Evolutionary conservation across 2,113 vertebrate species (phyloP).

Genomic region (Lasiurus borealis): DNA sequence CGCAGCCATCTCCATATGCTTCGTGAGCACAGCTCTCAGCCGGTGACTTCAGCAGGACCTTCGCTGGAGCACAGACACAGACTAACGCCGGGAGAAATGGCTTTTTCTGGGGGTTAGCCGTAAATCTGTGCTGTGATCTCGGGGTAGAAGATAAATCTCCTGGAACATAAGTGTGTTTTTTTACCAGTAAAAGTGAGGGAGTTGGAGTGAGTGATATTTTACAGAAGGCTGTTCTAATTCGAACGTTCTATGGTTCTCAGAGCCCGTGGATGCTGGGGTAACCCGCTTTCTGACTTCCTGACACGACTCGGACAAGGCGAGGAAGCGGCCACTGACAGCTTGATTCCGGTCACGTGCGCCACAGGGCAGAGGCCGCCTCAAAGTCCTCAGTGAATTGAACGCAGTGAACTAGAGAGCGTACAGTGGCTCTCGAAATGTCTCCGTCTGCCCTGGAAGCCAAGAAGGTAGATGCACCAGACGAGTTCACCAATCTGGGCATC

Average conservation of each 20-base stretch:
- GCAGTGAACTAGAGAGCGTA: neutral
- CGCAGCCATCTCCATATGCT: neutral
- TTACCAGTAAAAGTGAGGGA: constrained; percentile 2
- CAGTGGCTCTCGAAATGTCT: neutral
- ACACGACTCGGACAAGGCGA: neutral
- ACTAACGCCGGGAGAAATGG: neutral
- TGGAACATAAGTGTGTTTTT: neutral
- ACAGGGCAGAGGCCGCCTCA: neutral
- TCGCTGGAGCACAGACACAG: neutral
- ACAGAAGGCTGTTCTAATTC: constrained; percentile 1
- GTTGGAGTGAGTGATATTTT: neutral
- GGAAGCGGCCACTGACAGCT: neutral
- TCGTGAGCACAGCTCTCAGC: neutral
- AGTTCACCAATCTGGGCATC: neutral
- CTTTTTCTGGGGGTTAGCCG: neutral
- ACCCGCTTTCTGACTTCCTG: neutral
- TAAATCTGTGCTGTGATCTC: constrained; percentile 24
- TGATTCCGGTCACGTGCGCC: neutral
- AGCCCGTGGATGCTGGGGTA: neutral
- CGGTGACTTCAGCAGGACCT: neutral
- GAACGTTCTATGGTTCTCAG: neutral
- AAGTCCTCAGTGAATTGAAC: neutral
- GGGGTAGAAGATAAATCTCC: neutral
- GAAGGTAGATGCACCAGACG: neutral
- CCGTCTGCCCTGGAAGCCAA: neutral